Conservation (phyloP, 2,113 vertebrate species). For the Malurus elegans region DNA sequence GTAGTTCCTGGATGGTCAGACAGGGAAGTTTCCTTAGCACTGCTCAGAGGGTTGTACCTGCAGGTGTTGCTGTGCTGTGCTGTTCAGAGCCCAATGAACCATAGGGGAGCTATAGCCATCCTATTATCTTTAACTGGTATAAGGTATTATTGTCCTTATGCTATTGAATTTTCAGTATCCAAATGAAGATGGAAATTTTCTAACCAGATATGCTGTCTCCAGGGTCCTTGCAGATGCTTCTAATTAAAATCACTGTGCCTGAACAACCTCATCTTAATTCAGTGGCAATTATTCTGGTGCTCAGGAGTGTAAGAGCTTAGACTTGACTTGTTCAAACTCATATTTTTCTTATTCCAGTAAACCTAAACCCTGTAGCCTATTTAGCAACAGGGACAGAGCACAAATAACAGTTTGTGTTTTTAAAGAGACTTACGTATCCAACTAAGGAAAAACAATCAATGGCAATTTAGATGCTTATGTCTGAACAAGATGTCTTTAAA, state of each 20-base stretch:
- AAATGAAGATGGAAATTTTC: neutral
- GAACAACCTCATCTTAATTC: neutral
- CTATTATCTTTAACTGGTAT: neutral
- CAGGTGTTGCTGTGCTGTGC: neutral
- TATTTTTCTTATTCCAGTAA: neutral
- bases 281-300: neutral
- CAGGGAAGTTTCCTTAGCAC: neutral
- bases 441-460: slow-evolving; percentile 40
- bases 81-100: neutral
- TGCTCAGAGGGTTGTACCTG: neutral
- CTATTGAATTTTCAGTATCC: neutral
- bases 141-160: neutral
- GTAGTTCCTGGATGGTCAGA: neutral
- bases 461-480: slow-evolving; percentile 38
- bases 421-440: neutral
- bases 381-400: neutral
- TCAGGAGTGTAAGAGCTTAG: neutral
- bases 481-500: slow-evolving; percentile 59
- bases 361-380: neutral
- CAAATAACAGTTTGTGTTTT: slow-evolving; percentile 9
- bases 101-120: neutral
- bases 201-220: neutral
- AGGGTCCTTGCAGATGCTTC: neutral
- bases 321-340: neutral
- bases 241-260: neutral